Conservation (phyloP, 2,113 vertebrate genomes). For the Sapayoa aenigma region DNA sequence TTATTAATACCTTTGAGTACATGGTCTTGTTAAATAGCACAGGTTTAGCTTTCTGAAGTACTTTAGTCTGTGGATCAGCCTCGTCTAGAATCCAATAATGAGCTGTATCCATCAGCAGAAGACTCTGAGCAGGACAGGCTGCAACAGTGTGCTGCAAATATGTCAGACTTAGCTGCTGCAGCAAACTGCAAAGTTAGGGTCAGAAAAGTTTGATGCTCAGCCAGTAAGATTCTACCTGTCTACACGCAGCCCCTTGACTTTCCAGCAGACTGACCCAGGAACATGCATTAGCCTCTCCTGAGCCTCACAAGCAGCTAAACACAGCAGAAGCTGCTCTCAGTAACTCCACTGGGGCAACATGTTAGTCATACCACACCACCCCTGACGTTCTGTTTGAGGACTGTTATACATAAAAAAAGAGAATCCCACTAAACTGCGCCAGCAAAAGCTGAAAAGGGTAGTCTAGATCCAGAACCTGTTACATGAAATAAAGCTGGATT, state of each 20-base stretch:
- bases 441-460: neutral
- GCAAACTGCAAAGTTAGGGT: neutral
- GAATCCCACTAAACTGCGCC: neutral
- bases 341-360: neutral
- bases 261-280: neutral
- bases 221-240: neutral
- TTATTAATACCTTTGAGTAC: neutral
- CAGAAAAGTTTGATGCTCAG: neutral
- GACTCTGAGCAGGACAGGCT: neutral
- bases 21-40: neutral
- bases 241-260: neutral
- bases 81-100: neutral
- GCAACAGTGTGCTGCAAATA: neutral
- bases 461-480: neutral
- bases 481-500: neutral
- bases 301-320: neutral
- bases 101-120: neutral
- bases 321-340: neutral
- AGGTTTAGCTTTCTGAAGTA: neutral
- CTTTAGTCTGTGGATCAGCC: neutral
- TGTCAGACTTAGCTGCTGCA: neutral
- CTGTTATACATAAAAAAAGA: neutral
- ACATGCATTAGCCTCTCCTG: fast-evolving
- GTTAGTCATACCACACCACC: fast-evolving
- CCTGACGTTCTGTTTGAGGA: neutral